A percentile compares a stretch with the other conserved stretches of the same genome.
Evolutionary conservation across 2,113 vertebrate genomes (phyloP).

Genomic region (Nycticebus coucang): DNA sequence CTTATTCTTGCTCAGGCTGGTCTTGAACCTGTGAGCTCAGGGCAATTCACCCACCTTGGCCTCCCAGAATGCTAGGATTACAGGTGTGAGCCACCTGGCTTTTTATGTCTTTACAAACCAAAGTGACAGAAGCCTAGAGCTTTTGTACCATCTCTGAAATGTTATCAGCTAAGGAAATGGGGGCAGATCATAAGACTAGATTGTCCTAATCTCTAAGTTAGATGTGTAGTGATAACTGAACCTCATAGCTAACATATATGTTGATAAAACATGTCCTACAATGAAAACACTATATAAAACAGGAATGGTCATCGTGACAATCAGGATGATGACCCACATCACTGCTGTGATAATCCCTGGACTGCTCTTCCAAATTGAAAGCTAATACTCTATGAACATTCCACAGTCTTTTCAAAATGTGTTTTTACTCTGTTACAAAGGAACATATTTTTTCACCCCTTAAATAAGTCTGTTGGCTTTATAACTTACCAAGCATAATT

Average conservation of each 20-base stretch:
- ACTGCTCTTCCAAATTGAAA: neutral
- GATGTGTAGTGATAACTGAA: neutral
- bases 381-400: neutral
- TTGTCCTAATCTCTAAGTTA: neutral
- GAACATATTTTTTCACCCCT: neutral
- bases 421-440: neutral
- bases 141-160: neutral
- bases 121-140: neutral
- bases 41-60: too few species aligned
- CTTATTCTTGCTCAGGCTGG: too few species aligned
- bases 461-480: neutral
- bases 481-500: neutral
- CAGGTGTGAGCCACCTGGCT: neutral
- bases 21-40: too few species aligned
- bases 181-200: neutral
- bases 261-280: neutral
- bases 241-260: neutral
- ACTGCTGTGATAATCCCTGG: neutral
- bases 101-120: neutral
- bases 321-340: neutral
- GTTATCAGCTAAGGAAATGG: fast-evolving
- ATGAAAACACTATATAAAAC: neutral
- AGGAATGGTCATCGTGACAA: neutral
- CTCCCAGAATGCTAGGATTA: too few species aligned
- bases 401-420: neutral